Evolutionary conservation across 2,797 vertebrate genomes (phyloP).

Genomic region (Syncerus caffer): DNA sequence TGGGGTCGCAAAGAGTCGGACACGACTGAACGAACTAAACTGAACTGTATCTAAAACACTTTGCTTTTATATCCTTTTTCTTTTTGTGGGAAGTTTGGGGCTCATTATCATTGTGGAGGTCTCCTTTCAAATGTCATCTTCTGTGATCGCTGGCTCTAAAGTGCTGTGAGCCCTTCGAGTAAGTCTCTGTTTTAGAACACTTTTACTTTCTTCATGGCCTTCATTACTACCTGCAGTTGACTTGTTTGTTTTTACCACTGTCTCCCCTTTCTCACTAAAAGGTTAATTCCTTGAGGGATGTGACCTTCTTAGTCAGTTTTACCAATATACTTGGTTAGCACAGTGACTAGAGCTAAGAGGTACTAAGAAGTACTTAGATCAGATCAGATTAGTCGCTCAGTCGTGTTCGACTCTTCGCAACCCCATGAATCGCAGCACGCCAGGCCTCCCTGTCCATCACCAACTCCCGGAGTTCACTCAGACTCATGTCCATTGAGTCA

Average conservation of each 20-base stretch:
- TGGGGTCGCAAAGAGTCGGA: too few species aligned
- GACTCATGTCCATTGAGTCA: too few species aligned
- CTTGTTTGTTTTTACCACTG: background rate
- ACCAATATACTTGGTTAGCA: background rate
- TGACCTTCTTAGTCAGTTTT: background rate
- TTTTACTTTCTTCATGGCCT: background rate
- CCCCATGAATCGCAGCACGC: too few species aligned
- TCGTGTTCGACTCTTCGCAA: too few species aligned
- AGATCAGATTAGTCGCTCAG: too few species aligned
- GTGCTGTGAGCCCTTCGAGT: background rate
- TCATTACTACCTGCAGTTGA: background rate
- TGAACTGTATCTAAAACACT: background rate
- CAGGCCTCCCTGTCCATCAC: too few species aligned
- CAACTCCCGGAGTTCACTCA: too few species aligned
- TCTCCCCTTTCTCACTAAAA: background rate
- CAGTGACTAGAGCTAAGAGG: rapidly evolving
- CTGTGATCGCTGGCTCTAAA: background rate
- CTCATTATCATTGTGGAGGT: background rate
- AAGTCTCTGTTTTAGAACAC: background rate
- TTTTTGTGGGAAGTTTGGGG: background rate
- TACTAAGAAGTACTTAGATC: background rate
- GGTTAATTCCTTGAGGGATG: background rate
- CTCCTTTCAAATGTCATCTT: background rate
- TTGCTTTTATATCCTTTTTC: background rate
- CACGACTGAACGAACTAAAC: too few species aligned